Base-by-base conservation (phyloP, 2,888 invertebrate species). In the Antitype chi region DNA sequence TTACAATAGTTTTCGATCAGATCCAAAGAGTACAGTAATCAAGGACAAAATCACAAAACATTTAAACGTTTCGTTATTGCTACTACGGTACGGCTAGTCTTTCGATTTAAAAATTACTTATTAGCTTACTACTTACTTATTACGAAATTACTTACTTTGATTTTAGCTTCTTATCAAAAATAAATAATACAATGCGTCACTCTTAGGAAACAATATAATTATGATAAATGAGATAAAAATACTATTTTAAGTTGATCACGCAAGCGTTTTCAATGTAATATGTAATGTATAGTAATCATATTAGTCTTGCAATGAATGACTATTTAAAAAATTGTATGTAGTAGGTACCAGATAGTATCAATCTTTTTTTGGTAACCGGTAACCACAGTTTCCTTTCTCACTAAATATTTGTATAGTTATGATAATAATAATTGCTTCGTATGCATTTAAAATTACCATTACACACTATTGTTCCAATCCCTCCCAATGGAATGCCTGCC, bases 321-420 rank as follows among this genome's bases (percentile, higher is more conserved):
- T 55, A 43, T 28, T 25, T 49, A n/a, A n/a, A 64, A 47, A 28
- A 6, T 23, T 15, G 2, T 15, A 67, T 15, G 13, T 15, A 67
- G 13, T 15, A 67, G 15, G 20, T 32, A 60, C 4, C 23, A 32
- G 8, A 38, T 20, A 11, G 20, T 28, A 62, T 7, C 9, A 64
- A 64, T 11, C 11, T 3, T 11, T 25, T 64, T 66, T 43, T 38
- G 7, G 5, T 28, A 49, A 74, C 57, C 78, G 32, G 47, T 28
- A 84, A 84, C 87, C 87, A 60, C 84, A 75, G 17, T 86, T 74
- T 85, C 87, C 87, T 52, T 85, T 73, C 80, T 59, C 80, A 86
- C 70, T 52, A 59, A 20, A 15, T 55, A 23, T 70, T 43, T 28
- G 17, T 28, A 53, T 38, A 13, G 20, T 20, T 57, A 32, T 28